Conservation (phyloP, 2,888 invertebrate genomes). For the Ormyrus nitidulus region DNA sequence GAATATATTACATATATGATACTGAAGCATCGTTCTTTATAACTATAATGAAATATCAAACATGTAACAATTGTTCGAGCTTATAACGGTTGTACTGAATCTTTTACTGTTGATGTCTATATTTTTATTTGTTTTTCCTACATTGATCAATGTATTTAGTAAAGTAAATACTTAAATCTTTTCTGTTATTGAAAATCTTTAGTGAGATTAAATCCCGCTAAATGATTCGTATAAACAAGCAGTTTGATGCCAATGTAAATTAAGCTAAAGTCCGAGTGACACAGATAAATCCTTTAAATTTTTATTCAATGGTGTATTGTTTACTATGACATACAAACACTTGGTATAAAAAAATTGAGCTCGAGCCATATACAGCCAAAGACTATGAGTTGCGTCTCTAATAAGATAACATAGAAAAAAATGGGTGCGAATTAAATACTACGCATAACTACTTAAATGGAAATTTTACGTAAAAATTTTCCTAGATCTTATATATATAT, state of each 20-base stretch:
- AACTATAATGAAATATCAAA: neutral
- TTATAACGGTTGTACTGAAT: slow-evolving; percentile 5
- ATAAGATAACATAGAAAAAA: slow-evolving; percentile 11
- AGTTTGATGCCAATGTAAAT: too few species aligned
- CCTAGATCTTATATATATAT: slow-evolving; percentile 5
- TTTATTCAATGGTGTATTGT: too few species aligned
- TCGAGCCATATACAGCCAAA: slow-evolving; percentile 51
- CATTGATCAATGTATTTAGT: too few species aligned
- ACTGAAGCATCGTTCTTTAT: neutral
- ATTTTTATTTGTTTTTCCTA: too few species aligned
- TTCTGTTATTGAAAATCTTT: too few species aligned
- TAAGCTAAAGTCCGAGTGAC: too few species aligned
- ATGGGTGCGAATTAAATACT: slow-evolving; percentile 21
- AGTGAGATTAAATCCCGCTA: too few species aligned
- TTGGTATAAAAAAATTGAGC: slow-evolving; percentile 26
- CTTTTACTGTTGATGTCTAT: neutral
- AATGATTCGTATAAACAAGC: too few species aligned
- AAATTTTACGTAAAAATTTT: slow-evolving; percentile 18
- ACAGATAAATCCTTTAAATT: too few species aligned
- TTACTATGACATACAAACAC: neutral
- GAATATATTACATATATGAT: neutral
- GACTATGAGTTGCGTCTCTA: slow-evolving; percentile 44
- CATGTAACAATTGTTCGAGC: slow-evolving; percentile 1
- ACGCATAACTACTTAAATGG: slow-evolving; percentile 33
- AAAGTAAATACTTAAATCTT: too few species aligned